These are phyloP conservation scores for Plecturocebus donacophilus DNA, from an alignment of 2,113 vertebrate genomes.

Conservation along the genomic window DNA sequence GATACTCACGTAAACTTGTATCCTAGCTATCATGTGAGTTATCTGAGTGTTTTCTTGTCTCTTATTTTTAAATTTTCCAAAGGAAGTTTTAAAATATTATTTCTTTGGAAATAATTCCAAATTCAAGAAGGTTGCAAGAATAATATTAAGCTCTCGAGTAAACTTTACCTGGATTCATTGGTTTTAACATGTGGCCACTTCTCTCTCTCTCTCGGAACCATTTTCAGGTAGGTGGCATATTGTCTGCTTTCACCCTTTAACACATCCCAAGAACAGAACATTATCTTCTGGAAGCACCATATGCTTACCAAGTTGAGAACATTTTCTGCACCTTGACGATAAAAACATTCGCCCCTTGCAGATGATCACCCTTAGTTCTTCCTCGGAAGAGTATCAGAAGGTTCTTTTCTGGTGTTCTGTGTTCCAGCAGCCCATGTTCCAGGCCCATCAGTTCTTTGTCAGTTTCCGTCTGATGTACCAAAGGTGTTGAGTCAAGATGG, in stretches of 20 bases:
- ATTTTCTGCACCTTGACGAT: not conserved
- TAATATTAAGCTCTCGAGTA: not conserved
- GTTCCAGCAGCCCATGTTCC: not conserved
- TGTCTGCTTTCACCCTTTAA: not conserved
- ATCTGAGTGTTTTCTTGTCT: not conserved
- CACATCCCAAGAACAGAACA: not conserved
- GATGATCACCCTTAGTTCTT: constrained; percentile 80
- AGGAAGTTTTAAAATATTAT: too few species aligned
- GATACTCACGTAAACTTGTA: fast-evolving
- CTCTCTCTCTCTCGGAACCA: not conserved
- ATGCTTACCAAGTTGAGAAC: not conserved
- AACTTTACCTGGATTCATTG: not conserved
- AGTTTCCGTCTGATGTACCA: not conserved
- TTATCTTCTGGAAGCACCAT: not conserved
- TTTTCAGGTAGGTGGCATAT: not conserved
- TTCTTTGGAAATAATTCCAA: constrained; percentile 50
- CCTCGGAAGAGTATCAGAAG: constrained; percentile 78
- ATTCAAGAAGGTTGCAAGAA: not conserved
- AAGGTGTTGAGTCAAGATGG: not conserved
- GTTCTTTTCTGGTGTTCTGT: constrained; percentile 47
- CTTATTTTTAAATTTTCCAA: constrained; percentile 8
- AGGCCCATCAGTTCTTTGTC: not conserved
- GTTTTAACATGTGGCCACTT: not conserved
- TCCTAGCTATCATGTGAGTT: not conserved
- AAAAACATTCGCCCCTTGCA: constrained; percentile 63